Evolutionary conservation across 2,113 vertebrate species (phyloP).

Genomic region (Zosterops hypoxanthus): DNA sequence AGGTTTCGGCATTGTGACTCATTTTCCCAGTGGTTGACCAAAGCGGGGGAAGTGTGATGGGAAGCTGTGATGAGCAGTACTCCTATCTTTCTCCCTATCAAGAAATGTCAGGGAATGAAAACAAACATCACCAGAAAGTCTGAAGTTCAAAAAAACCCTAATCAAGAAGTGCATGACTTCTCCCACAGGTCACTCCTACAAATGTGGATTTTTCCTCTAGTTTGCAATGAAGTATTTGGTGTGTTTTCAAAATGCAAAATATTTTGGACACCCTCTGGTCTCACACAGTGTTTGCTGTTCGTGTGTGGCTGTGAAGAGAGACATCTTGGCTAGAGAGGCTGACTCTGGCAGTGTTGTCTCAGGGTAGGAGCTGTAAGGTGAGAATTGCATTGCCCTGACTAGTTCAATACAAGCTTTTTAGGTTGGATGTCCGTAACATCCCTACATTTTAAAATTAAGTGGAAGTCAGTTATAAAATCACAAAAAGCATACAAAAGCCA

Average conservation of each 20-base stretch:
- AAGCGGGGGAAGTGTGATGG: not conserved
- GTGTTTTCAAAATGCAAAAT: not conserved
- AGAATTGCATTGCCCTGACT: not conserved
- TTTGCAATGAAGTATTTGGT: not conserved
- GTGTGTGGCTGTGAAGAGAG: not conserved
- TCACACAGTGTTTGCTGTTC: not conserved
- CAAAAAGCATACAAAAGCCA: not conserved
- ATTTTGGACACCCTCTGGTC: not conserved
- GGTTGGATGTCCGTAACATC: accelerated
- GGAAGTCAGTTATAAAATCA: not conserved
- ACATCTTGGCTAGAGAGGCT: not conserved
- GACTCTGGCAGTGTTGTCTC: not conserved
- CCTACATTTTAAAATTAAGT: not conserved
- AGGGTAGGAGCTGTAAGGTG: not conserved
- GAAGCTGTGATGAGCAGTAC: not conserved
- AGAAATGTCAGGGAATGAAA: not conserved
- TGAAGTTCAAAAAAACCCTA: not conserved
- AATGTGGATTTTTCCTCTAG: not conserved
- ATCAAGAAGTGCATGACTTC: accelerated
- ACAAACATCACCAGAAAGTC: not conserved
- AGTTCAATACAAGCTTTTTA: not conserved
- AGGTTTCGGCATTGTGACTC: not conserved
- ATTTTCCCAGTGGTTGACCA: not conserved
- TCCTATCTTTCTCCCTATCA: not conserved
- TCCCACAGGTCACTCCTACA: not conserved